Evolutionary conservation across 2,888 invertebrate genomes (phyloP).

Genomic region (Drosophila infuscata): DNA sequence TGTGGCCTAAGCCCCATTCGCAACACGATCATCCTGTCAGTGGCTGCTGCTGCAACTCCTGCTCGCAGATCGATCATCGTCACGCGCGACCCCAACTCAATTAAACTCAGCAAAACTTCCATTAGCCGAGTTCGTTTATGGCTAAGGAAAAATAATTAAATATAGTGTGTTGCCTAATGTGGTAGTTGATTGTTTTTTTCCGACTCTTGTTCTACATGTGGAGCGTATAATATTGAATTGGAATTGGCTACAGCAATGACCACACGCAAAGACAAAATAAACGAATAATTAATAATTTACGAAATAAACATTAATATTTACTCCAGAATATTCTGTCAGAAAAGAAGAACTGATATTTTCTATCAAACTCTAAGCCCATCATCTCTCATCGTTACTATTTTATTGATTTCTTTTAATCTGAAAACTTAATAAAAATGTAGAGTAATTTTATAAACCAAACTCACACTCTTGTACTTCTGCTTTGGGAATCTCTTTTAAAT

Average conservation of each 20-base stretch:
- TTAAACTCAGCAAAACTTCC: slow-evolving; percentile 66
- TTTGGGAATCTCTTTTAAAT: background rate
- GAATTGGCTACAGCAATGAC: slow-evolving; percentile 11
- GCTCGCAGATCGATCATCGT: slow-evolving; percentile 70
- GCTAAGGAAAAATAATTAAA: slow-evolving; percentile 64
- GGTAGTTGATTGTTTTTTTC: slow-evolving; percentile 29
- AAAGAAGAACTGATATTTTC: background rate
- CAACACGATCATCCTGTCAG: slow-evolving; percentile 51
- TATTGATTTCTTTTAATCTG: background rate
- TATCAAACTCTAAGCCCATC: background rate
- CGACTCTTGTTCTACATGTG: slow-evolving; percentile 23
- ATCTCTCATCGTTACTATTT: background rate
- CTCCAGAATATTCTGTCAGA: background rate
- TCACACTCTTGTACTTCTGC: slow-evolving; percentile 4
- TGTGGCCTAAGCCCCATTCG: slow-evolving; percentile 11
- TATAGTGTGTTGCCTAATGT: slow-evolving; percentile 22
- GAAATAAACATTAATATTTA: background rate
- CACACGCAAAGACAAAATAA: slow-evolving; percentile 28
- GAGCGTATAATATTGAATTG: slow-evolving; percentile 16
- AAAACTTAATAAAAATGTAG: background rate
- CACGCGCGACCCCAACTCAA: slow-evolving; percentile 67
- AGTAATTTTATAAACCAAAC: background rate
- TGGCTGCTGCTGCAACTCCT: slow-evolving; percentile 31
- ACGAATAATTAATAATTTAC: slow-evolving; percentile 16
- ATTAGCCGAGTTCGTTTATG: slow-evolving; percentile 66